Evolutionary conservation across 1,140 invertebrate genomes (phyloP).

Genomic region (Trichonephila inaurata): DNA sequence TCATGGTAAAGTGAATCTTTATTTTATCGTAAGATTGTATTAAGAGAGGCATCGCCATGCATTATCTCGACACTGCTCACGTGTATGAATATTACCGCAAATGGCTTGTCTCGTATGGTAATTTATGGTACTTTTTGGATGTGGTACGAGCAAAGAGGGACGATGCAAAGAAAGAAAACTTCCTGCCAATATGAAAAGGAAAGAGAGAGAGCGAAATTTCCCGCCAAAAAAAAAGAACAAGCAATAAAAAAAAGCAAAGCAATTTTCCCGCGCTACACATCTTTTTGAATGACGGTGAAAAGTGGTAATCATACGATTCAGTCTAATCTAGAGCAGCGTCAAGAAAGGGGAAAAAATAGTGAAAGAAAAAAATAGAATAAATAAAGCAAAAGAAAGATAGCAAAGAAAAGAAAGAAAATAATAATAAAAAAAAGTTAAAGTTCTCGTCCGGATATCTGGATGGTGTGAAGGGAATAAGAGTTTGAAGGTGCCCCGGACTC

Average conservation of each 20-base stretch:
- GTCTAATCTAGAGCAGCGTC: constrained; percentile 61
- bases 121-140: constrained; percentile 58
- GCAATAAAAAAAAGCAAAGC: constrained; percentile 38
- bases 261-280: constrained; percentile 59
- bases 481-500: constrained; percentile 16
- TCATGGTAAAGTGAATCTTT: constrained; percentile 71
- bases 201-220: neutral
- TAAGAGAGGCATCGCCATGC: constrained; percentile 52
- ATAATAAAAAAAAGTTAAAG: constrained; percentile 58
- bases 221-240: constrained; percentile 20
- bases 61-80: constrained; percentile 52
- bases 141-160: neutral
- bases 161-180: neutral
- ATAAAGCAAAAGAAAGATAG: constrained; percentile 44
- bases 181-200: constrained; percentile 19
- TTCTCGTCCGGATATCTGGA: constrained; percentile 29
- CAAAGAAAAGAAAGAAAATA: constrained; percentile 2
- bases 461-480: constrained; percentile 48
- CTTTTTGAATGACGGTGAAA: constrained; percentile 71
- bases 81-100: constrained; percentile 73
- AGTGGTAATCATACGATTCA: constrained; percentile 72
- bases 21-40: constrained; percentile 65
- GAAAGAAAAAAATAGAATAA: constrained; percentile 32
- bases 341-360: neutral
- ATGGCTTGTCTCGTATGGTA: constrained; percentile 54